Evolutionary conservation across 2,113 vertebrate genomes (phyloP), one percentile per base, ranked within the genome.

Genomic region (Sorex araneus): DNA sequence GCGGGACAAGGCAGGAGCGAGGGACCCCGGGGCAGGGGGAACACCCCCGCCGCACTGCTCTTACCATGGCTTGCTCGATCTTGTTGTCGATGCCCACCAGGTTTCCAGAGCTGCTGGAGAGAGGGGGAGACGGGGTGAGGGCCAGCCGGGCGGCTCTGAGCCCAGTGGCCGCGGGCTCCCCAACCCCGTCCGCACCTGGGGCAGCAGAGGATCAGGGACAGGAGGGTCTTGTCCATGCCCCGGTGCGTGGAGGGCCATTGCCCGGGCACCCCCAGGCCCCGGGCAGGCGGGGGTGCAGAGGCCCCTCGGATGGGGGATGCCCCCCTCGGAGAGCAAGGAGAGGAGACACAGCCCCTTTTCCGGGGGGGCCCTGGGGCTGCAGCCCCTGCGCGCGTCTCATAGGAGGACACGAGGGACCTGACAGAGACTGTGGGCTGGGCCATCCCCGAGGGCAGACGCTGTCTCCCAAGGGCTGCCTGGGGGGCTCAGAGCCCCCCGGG

Each of bases 51-150:
- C 74, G 5, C 19, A 64, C 70, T 78, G 74, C 80, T 83, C 98
- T 98, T 97, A 98, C 98, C 98, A 98, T 98, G 73, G 98, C 98
- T 94, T 98, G 98, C 80, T 98, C 98, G 0, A 98, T 98, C 97
- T 98, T 98, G 97, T 98, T 98, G 97, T 98, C 98, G 9, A 98
- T 98, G 95, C 98, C 97, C 2, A 98, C 94, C 96, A 98, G 96
- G 93, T 97, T 97, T 92, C 96, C 97, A 90, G 98, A 97, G 47
- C 97, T 92, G 76, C 98, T 98, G 96, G 8, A 94, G 91, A 95
- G 94, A 96, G 88, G n/a, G 92, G 77, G 45, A 93, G 76, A 84
- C 0, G 60, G 50, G 73, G 45, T 90, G 23, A 97, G 60, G 43
- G 91, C 0, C 18, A 69, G 67, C 63, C 79, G 30, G 69, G 70